Conservation (phyloP, 2,797 vertebrate genomes). For the Chloroceryle inda region DNA sequence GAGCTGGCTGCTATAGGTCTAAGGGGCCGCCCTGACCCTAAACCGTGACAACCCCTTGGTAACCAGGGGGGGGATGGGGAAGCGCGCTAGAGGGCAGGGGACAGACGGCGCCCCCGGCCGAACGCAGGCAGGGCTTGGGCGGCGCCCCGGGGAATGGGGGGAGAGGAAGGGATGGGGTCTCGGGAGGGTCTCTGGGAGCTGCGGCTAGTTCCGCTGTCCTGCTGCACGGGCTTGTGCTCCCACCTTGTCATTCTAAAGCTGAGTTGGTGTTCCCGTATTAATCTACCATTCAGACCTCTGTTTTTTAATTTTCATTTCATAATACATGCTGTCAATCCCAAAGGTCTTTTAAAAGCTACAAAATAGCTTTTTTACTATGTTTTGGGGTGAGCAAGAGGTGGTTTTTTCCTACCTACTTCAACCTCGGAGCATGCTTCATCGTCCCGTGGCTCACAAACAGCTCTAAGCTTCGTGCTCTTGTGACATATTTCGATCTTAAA, state of each 20-base stretch:
- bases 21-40: too few species aligned
- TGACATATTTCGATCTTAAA: not conserved
- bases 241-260: not conserved
- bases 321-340: not conserved
- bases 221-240: accelerated
- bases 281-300: accelerated
- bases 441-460: not conserved
- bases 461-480: not conserved
- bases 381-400: not conserved
- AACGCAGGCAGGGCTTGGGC: not conserved
- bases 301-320: accelerated
- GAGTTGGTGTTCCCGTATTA: not conserved
- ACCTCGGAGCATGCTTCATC: accelerated
- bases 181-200: not conserved
- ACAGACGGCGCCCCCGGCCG: not conserved
- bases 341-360: not conserved
- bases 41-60: too few species aligned
- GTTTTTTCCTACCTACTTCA: not conserved
- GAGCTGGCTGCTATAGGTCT: too few species aligned
- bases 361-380: accelerated
- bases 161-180: not conserved
- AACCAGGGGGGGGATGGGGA: not conserved
- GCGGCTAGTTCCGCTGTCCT: accelerated
- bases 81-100: not conserved
- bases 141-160: accelerated